Evolutionary conservation across 2,888 invertebrate genomes (phyloP).

Genomic region (Lasioglossum figueresi): DNA sequence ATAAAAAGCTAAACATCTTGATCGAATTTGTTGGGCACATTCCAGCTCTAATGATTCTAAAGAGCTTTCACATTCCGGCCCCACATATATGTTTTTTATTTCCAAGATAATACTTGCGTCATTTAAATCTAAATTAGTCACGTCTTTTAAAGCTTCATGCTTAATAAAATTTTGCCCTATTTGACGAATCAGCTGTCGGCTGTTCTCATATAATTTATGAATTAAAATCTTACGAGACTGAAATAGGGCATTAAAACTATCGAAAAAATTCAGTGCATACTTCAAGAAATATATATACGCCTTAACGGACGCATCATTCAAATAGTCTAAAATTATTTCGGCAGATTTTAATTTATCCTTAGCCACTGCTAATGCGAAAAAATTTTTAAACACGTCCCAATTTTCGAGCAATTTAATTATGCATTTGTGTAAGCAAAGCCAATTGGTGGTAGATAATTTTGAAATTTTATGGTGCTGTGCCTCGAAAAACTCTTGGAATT

Average conservation of each 20-base stretch:
- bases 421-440: no score
- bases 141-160: background rate
- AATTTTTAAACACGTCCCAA: no score
- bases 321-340: no score
- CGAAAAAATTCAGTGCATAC: no score
- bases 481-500: no score
- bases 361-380: no score
- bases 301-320: no score
- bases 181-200: background rate
- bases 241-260: constrained; percentile 25
- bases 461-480: background rate
- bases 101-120: no score
- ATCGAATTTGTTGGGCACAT: background rate
- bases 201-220: constrained; percentile 19
- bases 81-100: background rate
- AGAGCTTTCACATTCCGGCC: background rate
- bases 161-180: background rate
- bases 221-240: constrained; percentile 21
- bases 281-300: no score
- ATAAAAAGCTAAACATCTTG: background rate
- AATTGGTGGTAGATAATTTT: background rate
- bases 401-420: no score
- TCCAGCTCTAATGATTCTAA: background rate
- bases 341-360: no score
- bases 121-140: no score